These are phyloP conservation scores for Nesometra sesokonis DNA, from an alignment of 35 echinoderm and acorn worm genomes.

Conservation along the genomic window DNA sequence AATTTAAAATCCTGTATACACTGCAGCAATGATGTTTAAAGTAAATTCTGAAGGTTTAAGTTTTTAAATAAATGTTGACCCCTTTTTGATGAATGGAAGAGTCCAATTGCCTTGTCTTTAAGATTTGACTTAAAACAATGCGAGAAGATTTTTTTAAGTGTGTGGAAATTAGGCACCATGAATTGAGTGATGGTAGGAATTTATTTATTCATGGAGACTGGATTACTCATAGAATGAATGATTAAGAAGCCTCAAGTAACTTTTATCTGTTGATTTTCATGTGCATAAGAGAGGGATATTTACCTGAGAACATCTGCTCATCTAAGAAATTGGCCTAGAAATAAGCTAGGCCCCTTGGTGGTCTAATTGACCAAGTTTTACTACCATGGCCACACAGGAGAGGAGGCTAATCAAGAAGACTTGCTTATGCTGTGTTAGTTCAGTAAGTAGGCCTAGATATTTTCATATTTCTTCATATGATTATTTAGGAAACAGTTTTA, in stretches of 20 bases:
- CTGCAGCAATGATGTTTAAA: too few relatives aligned
- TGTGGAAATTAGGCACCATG: not conserved
- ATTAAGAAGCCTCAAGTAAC: not conserved
- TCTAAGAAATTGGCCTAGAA: not conserved
- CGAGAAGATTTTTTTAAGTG: not conserved
- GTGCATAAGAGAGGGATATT: not conserved
- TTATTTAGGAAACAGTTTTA: too few relatives aligned
- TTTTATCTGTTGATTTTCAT: not conserved
- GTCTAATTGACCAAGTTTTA: not conserved
- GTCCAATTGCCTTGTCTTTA: not conserved
- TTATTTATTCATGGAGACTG: not conserved
- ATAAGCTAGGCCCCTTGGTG: not conserved
- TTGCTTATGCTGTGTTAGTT: not conserved
- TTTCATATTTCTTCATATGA: too few relatives aligned
- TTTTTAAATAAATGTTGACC: not conserved
- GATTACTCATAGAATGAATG: not conserved
- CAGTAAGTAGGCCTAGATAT: not conserved
- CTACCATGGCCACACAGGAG: not conserved
- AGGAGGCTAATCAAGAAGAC: not conserved
- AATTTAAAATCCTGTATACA: too few relatives aligned
- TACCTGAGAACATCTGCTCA: not conserved
- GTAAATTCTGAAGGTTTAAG: too few relatives aligned
- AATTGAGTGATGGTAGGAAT: not conserved
- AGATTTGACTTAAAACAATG: not conserved
- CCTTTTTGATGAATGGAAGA: not conserved